Evolutionary conservation across 2,797 vertebrate species (phyloP), one percentile per base, ranked within the genome.

Genomic region (Eidolon dupreanum): DNA sequence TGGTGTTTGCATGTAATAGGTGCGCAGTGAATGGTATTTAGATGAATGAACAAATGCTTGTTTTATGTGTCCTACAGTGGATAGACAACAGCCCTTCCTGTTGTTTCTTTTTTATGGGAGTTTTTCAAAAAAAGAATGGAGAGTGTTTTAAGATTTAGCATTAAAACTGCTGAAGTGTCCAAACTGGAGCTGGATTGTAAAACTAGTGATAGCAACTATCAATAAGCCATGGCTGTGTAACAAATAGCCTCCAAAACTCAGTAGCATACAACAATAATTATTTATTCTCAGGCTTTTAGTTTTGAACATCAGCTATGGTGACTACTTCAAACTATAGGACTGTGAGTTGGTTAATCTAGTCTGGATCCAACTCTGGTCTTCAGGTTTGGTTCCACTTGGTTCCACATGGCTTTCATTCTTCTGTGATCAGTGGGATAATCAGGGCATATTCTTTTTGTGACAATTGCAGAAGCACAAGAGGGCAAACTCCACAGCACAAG

Each of bases 11-110:
- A 43, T 66, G 43, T 82, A 94, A 41, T 89, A 89, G 74, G 55
- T 95, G 93, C 93, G 92, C 90, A 92, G 38, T 78, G 88, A 92
- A 79, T 84, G 61, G 46, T 38, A 53, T 65, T 65, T 82, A 33
- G 77, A 5, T 77, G 33, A 78, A 71, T 57, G 41, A 95, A 66
- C 65, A 82, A 16, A 36, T 28, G 73, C 33, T 82, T 73, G 10
- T 73, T 85, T 77, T 41, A 51, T 81, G 57, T 41, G 33, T 79
- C 51, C 53, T 74, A 10, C 8, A 57, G 46, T 16, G 19, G 61
- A 75, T 84, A 85, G 79, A 73, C 61, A 94, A 13, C 8, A 46
- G 17, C 61, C 38, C 31, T 26, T 63, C 9, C 8, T 51, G 13
- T 65, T 57, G 7, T 68, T 93, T 88, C 38, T 82, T 85, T 95